A percentile compares a stretch with the other conserved stretches of the same genome.
phyloP scores from a whole-genome alignment of 2,888 invertebrate genomes.

The Dicyrtomina minuta region DNA sequence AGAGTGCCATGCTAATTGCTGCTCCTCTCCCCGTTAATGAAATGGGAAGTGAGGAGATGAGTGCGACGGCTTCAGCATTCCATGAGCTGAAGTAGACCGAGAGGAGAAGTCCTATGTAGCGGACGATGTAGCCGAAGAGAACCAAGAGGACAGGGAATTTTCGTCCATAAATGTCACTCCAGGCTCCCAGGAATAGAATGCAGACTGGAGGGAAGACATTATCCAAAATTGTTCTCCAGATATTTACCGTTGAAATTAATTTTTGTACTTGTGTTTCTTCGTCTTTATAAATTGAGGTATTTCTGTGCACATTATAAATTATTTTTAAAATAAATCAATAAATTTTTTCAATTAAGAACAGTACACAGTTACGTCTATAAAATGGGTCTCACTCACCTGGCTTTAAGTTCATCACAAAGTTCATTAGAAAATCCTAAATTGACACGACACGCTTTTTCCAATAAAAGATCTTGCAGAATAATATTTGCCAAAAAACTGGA shows the following conservation, averaged over 20 bases:
- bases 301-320: neutral
- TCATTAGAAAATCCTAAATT: constrained; percentile 42
- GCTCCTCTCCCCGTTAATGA: constrained; percentile 64
- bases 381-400: constrained; percentile 16
- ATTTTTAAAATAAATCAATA: neutral
- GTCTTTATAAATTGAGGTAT: constrained; percentile 20
- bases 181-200: constrained; percentile 50
- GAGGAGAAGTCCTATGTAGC: constrained; percentile 40
- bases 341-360: neutral
- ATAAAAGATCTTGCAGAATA: constrained; percentile 45
- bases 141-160: constrained; percentile 50
- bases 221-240: constrained; percentile 50
- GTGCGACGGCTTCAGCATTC: constrained; percentile 45
- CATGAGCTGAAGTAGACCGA: constrained; percentile 27
- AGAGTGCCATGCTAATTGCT: constrained; percentile 53
- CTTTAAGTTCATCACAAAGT: constrained; percentile 39
- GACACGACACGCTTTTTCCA: constrained; percentile 48
- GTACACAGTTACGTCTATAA: too few relatives aligned
- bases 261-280: constrained; percentile 46
- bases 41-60: constrained; percentile 40
- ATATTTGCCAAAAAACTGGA: constrained; percentile 34
- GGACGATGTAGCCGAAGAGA: constrained; percentile 46
- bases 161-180: constrained; percentile 52
- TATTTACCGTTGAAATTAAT: constrained; percentile 42
- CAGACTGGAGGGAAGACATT: constrained; percentile 50